Percentiles rank a stretch among this genome's conserved stretches.
Conservation (phyloP, 2,888 invertebrate species). For the Helicoverpa assulta region DNA sequence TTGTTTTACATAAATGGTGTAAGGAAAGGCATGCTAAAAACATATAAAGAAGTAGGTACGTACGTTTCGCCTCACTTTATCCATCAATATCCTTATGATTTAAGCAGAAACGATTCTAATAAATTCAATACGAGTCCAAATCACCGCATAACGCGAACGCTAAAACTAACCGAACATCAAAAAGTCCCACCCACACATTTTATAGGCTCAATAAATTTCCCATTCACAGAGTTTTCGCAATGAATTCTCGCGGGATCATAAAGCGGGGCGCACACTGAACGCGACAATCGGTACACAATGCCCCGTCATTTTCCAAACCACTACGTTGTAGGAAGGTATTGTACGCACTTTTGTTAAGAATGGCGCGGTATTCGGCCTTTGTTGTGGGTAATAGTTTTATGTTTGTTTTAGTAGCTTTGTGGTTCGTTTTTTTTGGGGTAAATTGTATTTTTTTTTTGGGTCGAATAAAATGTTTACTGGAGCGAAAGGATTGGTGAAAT, state of each 20-base stretch:
- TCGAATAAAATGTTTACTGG: neutral
- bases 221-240: conserved; percentile 58
- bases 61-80: too few relatives aligned
- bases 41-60: too few relatives aligned
- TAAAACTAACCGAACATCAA: conserved; percentile 28
- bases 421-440: conserved; percentile 2
- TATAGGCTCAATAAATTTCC: conserved; percentile 56
- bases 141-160: neutral
- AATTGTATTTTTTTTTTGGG: conserved; percentile 10
- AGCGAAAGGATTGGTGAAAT: neutral
- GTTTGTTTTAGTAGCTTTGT: conserved; percentile 51
- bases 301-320: conserved; percentile 82
- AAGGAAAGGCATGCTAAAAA: too few relatives aligned
- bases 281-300: conserved; percentile 73
- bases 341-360: conserved; percentile 66
- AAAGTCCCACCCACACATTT: conserved; percentile 35
- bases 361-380: conserved; percentile 32
- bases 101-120: neutral
- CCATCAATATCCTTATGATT: neutral
- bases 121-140: too few relatives aligned
- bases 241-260: conserved; percentile 54
- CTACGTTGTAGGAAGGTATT: conserved; percentile 78
- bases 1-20: too few relatives aligned
- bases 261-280: conserved; percentile 54
- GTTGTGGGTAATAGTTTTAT: conserved; percentile 61